phyloP scores from a whole-genome alignment of 2,797 vertebrate genomes.

The Mormyrus hasselquistii region DNA sequence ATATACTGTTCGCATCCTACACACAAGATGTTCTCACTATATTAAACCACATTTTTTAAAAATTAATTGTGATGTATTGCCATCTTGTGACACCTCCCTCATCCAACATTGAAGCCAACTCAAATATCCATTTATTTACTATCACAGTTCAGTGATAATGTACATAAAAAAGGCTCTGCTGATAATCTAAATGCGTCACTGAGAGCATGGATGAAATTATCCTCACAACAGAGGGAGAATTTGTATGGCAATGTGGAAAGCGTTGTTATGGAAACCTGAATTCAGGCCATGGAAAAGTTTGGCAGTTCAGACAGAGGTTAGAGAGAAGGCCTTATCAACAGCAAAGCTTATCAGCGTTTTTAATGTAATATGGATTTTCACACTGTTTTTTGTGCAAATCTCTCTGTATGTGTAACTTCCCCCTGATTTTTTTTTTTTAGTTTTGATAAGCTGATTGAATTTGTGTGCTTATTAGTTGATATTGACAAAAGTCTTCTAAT shows the following conservation, averaged over 20 bases:
- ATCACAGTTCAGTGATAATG: neutral
- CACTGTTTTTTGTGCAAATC: neutral
- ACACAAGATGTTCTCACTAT: neutral
- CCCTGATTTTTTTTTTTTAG: neutral
- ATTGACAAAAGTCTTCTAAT: neutral
- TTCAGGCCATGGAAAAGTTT: constrained; percentile 45
- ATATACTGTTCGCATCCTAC: neutral
- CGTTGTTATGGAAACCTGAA: constrained; percentile 52
- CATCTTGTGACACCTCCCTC: neutral
- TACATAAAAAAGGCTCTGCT: neutral
- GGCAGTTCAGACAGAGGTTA: constrained; percentile 41
- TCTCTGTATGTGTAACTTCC: neutral
- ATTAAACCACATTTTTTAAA: neutral
- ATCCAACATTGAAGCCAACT: neutral
- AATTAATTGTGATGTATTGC: constrained; percentile 5
- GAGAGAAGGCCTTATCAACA: constrained; percentile 38
- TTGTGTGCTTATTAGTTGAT: neutral
- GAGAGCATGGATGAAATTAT: neutral
- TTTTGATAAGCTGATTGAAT: neutral
- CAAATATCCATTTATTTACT: constrained; percentile 6
- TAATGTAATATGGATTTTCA: constrained; percentile 7
- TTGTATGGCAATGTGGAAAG: constrained; percentile 40
- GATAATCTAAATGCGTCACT: constrained; percentile 6
- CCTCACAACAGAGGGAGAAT: constrained; percentile 27
- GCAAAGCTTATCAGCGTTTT: neutral